phyloP scores from a whole-genome alignment of 2,113 vertebrate genomes.

The Prietella phreatophila region DNA sequence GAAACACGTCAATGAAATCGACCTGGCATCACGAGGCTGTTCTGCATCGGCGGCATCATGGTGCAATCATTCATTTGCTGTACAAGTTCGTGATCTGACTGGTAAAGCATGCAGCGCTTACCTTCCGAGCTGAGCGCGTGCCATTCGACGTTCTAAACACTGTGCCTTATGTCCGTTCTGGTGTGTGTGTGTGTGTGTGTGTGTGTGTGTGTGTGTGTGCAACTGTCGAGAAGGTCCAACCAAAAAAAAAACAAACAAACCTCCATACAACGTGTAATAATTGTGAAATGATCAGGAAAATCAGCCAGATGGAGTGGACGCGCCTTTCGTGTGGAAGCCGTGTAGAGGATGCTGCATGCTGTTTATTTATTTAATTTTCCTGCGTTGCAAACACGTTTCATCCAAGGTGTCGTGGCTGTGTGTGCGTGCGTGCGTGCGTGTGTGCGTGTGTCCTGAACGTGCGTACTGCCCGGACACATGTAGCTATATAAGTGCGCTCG shows the following conservation, averaged over 20 bases:
- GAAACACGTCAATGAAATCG: neutral
- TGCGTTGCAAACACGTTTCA: neutral
- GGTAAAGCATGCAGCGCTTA: conserved; percentile 53
- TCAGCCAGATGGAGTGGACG: neutral
- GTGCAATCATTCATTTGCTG: conserved; percentile 58
- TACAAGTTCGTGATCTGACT: conserved; percentile 64
- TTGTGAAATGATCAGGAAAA: neutral
- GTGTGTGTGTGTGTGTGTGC: neutral
- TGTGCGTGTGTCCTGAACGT: conserved; percentile 3
- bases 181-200: neutral
- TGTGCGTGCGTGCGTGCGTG: neutral
- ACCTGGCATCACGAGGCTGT: conserved; percentile 27
- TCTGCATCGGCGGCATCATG: conserved; percentile 53
- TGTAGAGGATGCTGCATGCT: conserved; percentile 41
- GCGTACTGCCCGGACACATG: neutral
- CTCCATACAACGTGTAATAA: neutral
- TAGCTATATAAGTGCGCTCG: neutral
- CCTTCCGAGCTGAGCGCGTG: conserved; percentile 57
- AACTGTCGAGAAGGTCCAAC: neutral
- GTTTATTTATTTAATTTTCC: neutral
- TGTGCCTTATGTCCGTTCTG: neutral
- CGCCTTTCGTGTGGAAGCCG: conserved; percentile 24
- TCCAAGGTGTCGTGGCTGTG: neutral
- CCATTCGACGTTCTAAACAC: conserved; percentile 24
- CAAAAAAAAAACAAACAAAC: too few species aligned